Evolutionary conservation across 2,888 invertebrate genomes (phyloP), one percentile per base, ranked within the genome.

Genomic region (Pachliopta kotzebuea): DNA sequence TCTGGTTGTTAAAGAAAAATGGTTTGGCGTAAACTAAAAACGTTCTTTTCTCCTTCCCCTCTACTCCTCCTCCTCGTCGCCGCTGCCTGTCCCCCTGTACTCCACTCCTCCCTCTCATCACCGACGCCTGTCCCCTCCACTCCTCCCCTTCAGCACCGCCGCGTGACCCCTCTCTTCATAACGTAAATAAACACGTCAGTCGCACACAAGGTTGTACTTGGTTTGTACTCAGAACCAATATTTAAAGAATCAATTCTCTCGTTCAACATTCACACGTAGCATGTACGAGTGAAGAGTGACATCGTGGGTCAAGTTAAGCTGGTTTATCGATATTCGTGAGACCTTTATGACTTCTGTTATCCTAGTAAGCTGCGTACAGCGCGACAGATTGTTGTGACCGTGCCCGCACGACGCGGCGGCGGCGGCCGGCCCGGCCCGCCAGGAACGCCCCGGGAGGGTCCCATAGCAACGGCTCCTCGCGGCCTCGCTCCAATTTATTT

Each of bases 351-450:
- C 9, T 75, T 80, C 77, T 90, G 84, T 56, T 68, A 68, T 76
- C 89, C 88, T 90, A 80, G 89, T 90, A 88, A 70, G 76, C 78
- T 84, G 89, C 89, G 89, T 87, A 87, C 80, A 82, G 74, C 79
- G 84, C 76, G 83, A 83, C 84, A 79, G 81, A 83, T 83, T 83
- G 81, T 79, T 83, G 79, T 81, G 80, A 80, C 76, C 72, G 67
- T 74, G 74, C 69, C 56, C 67, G 67, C 68, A 69, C 4, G 6
- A 6, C 21, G n/a, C 20, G 50, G 70, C 68, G 71, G 67, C 70
- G 70, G 69, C 72, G 70, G 71, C 73, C 72, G 71, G 72, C 72
- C 68, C 54, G 66, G 60, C 68, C 62, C 67, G 60, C 60, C 68
- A 65, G 69, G 72, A 69, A 60, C 63, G 63, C 65, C 63, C 68